Evolutionary conservation across 2,888 invertebrate species (phyloP), one percentile per base, ranked within the genome.

Genomic region (Ochlodes sylvanus): DNA sequence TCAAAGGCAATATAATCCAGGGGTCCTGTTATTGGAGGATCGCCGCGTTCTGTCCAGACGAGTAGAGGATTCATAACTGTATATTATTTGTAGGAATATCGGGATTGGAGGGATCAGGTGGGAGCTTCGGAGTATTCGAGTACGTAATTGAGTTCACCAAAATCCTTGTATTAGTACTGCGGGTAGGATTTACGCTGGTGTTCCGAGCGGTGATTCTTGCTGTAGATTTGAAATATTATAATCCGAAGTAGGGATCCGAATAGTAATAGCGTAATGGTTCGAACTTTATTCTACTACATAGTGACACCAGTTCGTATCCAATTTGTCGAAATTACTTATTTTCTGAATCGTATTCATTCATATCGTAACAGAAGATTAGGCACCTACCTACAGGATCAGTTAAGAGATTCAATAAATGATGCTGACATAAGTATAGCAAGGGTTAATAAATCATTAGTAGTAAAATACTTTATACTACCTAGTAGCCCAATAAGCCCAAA

Each of bases 71-170:
- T 17, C 57, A 41, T 41, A 41, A 57, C 38, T 57, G 57, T 56
- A 17, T 57, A 19, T 57, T 57, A 57, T 57, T 57, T 57, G 19
- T 57, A 17, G 57, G 57, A 57, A 55, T 32, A 55, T 19, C 41
- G 38, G 41, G 17, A 57, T 57, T 57, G 57, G 17, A 19, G 38
- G 57, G 38, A 57, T 34, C 55, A 34, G 14, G 27, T 56, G 12
- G 44, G 9, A 38, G 38, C 12, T 14, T 19, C 41, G 57, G 57
- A 19, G 38, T 41, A 34, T 38, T 54, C 15, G 6, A 32, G 41
- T 19, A 57, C 12, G 57, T 57, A 41, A 57, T 57, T 41, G 57
- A 57, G 57, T 41, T 57, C 41, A 41, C 15, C 38, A 17, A 47
- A 47, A 47, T 17, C 44, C 44, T 47, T 17, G 17, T 47, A 15